Conservation (phyloP, 2,113 vertebrate genomes). For the Onychostoma macrolepis region DNA sequence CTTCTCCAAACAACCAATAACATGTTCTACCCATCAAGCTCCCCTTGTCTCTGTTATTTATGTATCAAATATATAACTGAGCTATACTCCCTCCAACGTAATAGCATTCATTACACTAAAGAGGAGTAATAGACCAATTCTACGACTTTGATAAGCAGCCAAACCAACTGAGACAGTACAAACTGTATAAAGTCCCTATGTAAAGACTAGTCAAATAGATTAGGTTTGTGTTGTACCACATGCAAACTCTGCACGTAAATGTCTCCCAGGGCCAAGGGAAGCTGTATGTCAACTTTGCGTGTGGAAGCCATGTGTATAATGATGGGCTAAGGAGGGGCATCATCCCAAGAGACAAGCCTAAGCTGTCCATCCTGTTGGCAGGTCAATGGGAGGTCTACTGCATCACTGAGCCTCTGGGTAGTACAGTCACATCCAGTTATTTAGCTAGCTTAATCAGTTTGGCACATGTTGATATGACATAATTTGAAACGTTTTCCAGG, state of each 20-base stretch:
- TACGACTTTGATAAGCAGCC: constrained; percentile 22
- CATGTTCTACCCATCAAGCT: constrained; percentile 12
- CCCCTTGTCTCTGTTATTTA: constrained; percentile 22
- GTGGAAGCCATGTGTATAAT: background rate
- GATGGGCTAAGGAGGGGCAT: background rate
- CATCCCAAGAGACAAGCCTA: background rate
- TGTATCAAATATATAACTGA: constrained; percentile 28
- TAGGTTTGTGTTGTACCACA: background rate
- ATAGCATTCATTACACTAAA: constrained; percentile 29
- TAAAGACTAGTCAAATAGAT: background rate
- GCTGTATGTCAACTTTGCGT: constrained; percentile 7
- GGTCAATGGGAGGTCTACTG: constrained; percentile 22
- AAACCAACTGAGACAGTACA: constrained; percentile 5
- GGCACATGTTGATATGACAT: constrained; percentile 1
- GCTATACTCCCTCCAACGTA: constrained; percentile 1
- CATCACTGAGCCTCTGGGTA: constrained; percentile 1
- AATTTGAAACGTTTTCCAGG: constrained; percentile 14
- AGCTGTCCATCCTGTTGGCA: background rate
- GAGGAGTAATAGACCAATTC: background rate
- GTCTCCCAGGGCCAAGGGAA: background rate
- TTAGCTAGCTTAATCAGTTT: background rate
- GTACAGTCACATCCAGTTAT: background rate
- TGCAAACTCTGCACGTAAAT: background rate
- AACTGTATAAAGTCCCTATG: background rate
- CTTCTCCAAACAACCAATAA: constrained; percentile 33